Evolutionary conservation across 2,888 invertebrate genomes (phyloP).

Genomic region (Rutpela maculata): DNA sequence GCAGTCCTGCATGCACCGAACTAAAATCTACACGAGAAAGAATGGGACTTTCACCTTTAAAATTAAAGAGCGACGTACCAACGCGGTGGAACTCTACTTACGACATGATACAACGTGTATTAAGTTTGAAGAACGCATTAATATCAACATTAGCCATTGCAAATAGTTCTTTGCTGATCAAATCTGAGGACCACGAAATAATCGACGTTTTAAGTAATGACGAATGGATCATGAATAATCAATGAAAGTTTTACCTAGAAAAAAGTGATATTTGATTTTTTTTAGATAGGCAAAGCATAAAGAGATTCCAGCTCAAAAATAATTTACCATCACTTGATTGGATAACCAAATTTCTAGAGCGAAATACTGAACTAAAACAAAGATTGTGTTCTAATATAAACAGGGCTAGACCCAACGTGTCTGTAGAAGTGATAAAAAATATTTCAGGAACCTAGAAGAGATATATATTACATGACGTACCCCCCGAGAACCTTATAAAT

Average conservation of each 20-base stretch:
- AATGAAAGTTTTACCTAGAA: not conserved
- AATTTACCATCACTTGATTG: too few relatives aligned
- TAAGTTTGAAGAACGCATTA: not conserved
- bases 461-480: too few relatives aligned
- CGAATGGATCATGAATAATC: not conserved
- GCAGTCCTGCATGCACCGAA: not conserved
- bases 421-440: too few relatives aligned
- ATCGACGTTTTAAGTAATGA: not conserved
- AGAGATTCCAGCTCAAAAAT: too few relatives aligned
- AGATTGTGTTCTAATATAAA: too few relatives aligned
- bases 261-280: too few relatives aligned
- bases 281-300: too few relatives aligned
- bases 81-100: conserved; percentile 39
- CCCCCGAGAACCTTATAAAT: too few relatives aligned
- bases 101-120: conserved; percentile 19
- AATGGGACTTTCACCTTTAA: conserved; percentile 23
- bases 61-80: conserved; percentile 29
- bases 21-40: not conserved
- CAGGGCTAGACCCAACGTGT: too few relatives aligned
- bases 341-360: too few relatives aligned
- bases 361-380: too few relatives aligned
- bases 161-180: not conserved
- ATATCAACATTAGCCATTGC: conserved; percentile 4
- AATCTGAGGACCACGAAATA: not conserved
- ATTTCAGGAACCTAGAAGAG: too few relatives aligned